Evolutionary conservation across 2,113 vertebrate species (phyloP).

Genomic region (Calyptommatus sinebrachiatus): DNA sequence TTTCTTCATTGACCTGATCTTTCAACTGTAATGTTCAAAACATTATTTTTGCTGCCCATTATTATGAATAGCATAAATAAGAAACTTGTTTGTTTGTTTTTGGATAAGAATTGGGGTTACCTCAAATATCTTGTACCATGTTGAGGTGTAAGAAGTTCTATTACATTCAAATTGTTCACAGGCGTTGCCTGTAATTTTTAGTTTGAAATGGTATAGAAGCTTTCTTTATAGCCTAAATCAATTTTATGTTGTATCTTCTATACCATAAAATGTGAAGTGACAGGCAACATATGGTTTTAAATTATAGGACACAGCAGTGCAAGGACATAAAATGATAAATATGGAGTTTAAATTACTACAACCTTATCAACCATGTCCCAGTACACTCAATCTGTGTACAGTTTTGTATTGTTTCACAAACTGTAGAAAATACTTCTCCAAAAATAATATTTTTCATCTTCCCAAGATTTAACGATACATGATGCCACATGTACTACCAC

Average conservation of each 20-base stretch:
- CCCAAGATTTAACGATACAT: neutral
- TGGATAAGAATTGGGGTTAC: neutral
- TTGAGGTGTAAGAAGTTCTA: slow-evolving; percentile 22
- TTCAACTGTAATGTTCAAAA: too few species aligned
- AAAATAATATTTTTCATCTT: neutral
- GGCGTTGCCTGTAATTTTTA: slow-evolving; percentile 33
- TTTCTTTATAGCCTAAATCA: slow-evolving; percentile 5
- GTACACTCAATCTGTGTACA: neutral
- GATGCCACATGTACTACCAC: neutral
- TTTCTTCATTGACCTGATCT: too few species aligned
- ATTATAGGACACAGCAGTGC: slow-evolving; percentile 6
- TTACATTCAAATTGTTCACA: slow-evolving; percentile 23
- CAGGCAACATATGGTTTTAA: neutral
- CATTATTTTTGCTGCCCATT: too few species aligned
- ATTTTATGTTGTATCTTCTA: slow-evolving; percentile 9
- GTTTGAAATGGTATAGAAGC: neutral
- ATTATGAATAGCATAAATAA: neutral
- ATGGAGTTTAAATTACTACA: slow-evolving; percentile 2
- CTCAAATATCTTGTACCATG: slow-evolving; percentile 15
- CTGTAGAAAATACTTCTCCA: too few species aligned
- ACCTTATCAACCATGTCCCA: neutral
- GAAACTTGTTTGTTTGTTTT: too few species aligned
- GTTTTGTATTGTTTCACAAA: too few species aligned
- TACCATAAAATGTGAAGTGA: slow-evolving; percentile 31
- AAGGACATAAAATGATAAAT: slow-evolving; percentile 6